Evolutionary conservation across 2,888 invertebrate genomes (phyloP), one percentile per base, ranked within the genome.

Genomic region (Pyrrhopygopsis socrates): DNA sequence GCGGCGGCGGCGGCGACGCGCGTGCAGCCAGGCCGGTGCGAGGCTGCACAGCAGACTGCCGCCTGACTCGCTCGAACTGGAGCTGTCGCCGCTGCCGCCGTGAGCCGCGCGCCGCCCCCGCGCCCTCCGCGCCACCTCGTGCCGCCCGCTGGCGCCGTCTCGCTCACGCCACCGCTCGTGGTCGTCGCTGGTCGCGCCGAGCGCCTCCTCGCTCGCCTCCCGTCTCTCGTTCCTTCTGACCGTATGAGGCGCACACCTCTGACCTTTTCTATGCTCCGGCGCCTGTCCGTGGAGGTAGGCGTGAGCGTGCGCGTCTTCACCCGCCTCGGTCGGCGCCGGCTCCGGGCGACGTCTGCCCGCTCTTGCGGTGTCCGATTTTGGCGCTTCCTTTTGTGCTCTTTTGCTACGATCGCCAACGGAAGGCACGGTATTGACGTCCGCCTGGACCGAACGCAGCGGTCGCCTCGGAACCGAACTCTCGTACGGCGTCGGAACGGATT

Each of bases 1-100:
- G 81, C 95, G 95, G 82, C 96, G 96, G 58, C 96, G 96, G 34
- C 97, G 90, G 78, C 95, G 93, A 38, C 94, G 95, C 70, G 96
- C 94, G 13, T 96, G 94, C 87, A 97, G 95, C 97, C 97, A 98
- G 90, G 96, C 95, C 78, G 97, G 97, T 86, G 97, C 97, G 88
- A 97, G 95, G 87, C 97, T 94, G 94, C 97, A 97, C 93, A 97
- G 93, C 95, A 96, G 93, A 87, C 96, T 95, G 89, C 96, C 96
- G 73, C 95, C 96, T 20, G 96, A 96, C 90, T 96, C 97, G 75
- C 96, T 96, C 90, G 97, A 96, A 88, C 97, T 97, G 83, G 96
- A 96, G 88, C 95, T 95, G 81, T 93, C 93, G 70, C 89, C 92
- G 96, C 96, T 90, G 95, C 96, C 88, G 95, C 96, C 82, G 94